These are phyloP conservation scores for Epinotia demarniana DNA, from an alignment of 2,888 invertebrate species.

Conservation along the genomic window DNA sequence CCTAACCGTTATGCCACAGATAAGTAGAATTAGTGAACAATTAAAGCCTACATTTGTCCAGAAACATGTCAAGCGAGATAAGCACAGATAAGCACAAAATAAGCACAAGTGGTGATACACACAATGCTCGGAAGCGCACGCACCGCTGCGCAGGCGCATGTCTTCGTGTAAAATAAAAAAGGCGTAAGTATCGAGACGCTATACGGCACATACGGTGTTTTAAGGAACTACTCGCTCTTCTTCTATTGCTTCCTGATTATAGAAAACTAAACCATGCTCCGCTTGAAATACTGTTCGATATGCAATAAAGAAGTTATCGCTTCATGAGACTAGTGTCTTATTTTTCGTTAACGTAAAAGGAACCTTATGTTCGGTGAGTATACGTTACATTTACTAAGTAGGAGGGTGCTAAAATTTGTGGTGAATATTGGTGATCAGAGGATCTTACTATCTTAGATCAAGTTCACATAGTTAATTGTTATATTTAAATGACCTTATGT, in stretches of 20 bases:
- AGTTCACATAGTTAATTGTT: constrained; percentile 44
- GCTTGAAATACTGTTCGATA: background rate
- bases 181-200: background rate
- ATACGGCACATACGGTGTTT: background rate
- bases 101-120: constrained; percentile 30
- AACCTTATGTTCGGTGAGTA: background rate
- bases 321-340: background rate
- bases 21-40: constrained; percentile 41
- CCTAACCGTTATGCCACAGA: constrained; percentile 12
- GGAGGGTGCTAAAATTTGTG: background rate
- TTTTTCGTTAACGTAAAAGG: background rate
- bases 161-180: background rate
- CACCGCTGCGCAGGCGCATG: constrained; percentile 53
- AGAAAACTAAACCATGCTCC: background rate
- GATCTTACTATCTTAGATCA: constrained; percentile 42
- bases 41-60: constrained; percentile 42
- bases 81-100: constrained; percentile 26
- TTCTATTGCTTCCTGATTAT: background rate
- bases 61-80: constrained; percentile 36
- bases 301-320: background rate
- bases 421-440: constrained; percentile 52
- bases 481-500: constrained; percentile 41
- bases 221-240: background rate
- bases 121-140: constrained; percentile 66
- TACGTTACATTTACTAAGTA: constrained; percentile 7